Base-by-base conservation (phyloP, 1,140 invertebrate species). In the Bombus breviceps region DNA sequence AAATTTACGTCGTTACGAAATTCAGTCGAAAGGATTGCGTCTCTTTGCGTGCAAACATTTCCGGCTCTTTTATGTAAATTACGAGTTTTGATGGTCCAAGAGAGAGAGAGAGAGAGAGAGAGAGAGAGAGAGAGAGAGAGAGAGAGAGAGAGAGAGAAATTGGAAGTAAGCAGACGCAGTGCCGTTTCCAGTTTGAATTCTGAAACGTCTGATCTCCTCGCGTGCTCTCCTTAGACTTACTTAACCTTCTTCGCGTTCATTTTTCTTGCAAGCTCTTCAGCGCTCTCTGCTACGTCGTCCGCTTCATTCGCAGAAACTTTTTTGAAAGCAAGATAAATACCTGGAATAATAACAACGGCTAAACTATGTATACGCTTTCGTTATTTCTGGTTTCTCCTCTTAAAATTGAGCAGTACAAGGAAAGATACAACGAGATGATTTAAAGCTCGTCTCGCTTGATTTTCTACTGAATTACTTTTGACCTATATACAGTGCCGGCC, bases 241-340 rank as follows among this genome's bases (percentile, higher is more conserved):
- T 81, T 34, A 32, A 81, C n/a, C n/a, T 72, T 72, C 79, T 71
- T 15, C 28, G 34, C 47, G 34, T 59, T 28, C 28, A n/a, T 59
- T 18, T 72, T 81, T 72, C n/a, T 72, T 81, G 25, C n/a, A 13
- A 3, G 18, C 68, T 25, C 18, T 59, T 72, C 37, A 57, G 34
- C 47, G 47, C 47, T 53, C 34, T 37, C 66, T 4, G 18, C 47
- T 22, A 53, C 6, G 66, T 39, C 32, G 28, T 25, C 6, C 39
- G 25, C 10, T 81, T 57, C 34, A 39, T 57, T 22, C 22, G 12
- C 13, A 10, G 43, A 41, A 41, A 28, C 43, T 47, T 57, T 81
- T 72, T 69, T 37, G 25, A 68, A 39, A 53, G 41, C 41, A 28
- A 81, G n/a, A 69, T 53, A 69, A 68, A 68, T 37, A 80, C 32